Percentiles rank a stretch among this genome's conserved stretches.
phyloP scores from a whole-genome alignment of 2,797 vertebrate genomes.

The Muscicapa comitata region DNA sequence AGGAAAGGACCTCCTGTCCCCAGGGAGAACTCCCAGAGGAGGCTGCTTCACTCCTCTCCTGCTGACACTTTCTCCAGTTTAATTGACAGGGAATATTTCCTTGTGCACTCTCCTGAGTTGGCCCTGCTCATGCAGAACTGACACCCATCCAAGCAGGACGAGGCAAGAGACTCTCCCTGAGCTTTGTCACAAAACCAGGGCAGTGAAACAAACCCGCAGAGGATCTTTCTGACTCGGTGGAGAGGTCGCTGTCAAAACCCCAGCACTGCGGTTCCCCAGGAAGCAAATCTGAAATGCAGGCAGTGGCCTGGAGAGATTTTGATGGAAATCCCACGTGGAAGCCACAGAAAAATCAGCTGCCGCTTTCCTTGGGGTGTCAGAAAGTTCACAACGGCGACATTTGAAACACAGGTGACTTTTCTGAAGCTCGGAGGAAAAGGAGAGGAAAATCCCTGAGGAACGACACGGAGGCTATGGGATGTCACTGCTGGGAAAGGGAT shows the following conservation, averaged over 20 bases:
- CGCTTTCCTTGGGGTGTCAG: background rate
- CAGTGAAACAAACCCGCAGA: background rate
- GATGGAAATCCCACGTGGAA: background rate
- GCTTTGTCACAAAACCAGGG: background rate
- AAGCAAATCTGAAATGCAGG: background rate
- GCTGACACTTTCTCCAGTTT: background rate
- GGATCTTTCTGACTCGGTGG: rapidly evolving
- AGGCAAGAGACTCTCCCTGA: background rate
- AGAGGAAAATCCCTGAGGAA: background rate
- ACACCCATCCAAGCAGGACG: background rate
- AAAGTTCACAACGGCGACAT: rapidly evolving
- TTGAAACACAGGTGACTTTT: background rate
- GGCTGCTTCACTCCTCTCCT: rapidly evolving
- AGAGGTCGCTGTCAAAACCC: background rate
- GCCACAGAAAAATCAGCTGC: background rate
- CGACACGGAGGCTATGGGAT: rapidly evolving
- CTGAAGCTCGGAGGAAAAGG: background rate
- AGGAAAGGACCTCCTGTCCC: background rate
- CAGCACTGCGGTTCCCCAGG: background rate
- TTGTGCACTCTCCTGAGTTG: background rate
- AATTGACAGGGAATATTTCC: background rate
- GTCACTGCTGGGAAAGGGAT: background rate
- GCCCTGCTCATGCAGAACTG: constrained; percentile 27
- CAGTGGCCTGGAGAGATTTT: background rate
- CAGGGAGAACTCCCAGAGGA: background rate